Evolutionary conservation across 2,797 vertebrate genomes (phyloP), one percentile per base, ranked within the genome.

Genomic region (Alcedo atthis): DNA sequence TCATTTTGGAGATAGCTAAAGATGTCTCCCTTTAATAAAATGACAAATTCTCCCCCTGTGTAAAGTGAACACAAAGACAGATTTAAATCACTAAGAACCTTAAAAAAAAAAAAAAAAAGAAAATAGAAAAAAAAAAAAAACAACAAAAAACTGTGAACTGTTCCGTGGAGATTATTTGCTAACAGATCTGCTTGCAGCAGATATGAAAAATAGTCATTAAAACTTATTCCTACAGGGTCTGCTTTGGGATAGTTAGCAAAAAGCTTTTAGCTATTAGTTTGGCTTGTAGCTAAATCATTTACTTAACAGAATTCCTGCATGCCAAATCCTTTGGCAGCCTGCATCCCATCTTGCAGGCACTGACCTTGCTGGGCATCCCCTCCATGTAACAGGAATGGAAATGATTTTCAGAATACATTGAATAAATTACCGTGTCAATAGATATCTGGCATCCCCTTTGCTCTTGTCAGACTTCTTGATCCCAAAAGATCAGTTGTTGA

Each of bases 391-490:
- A 73, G 30, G 18, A 74, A 69, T 0, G 0, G 33, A 91, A 92
- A 86, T 43, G 25, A 61, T 90, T 81, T 88, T 76, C 74, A 49
- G 35, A 58, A 19, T 57, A 15, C 25, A 92, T 70, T 35, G 45
- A 87, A 84, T 79, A 86, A 94, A 95, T 81, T 59, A 81, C 78
- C 20, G 25, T 88, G 48, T 42, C 53, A 43, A 5, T 0, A 73
- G 67, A 93, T 94, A 92, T 32, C 40, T 49, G 45, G 21, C 19
- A 37, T 42, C 63, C 54, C 33, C n/a, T 91, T 79, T 76, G 74
- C 55, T 86, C 48, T 84, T 93, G 68, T 86, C 85, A 92, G 64
- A 42, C 37, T 73, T 92, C 48, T 70, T 33, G 45, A 77, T 94
- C 26, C 45, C 48, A 81, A 92, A 90, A 87, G 33, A 92, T 80